phyloP scores from a whole-genome alignment of 2,113 vertebrate species.

The Conger conger region DNA sequence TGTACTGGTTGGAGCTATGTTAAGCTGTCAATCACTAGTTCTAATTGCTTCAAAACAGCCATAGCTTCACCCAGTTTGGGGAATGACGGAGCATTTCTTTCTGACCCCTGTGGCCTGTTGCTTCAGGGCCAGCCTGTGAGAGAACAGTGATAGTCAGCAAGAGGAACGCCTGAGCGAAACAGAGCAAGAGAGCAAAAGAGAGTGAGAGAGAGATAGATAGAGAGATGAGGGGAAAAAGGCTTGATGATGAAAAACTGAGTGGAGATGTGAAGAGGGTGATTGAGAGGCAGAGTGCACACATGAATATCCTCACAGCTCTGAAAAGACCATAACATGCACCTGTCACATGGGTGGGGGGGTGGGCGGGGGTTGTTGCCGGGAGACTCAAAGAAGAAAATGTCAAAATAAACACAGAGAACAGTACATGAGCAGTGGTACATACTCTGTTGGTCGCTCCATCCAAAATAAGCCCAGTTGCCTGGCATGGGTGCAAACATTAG shows the following conservation, averaged over 20 bases:
- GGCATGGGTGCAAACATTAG: conserved; percentile 70
- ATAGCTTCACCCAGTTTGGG: neutral
- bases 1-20: neutral
- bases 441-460: conserved; percentile 95
- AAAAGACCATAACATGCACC: conserved; percentile 48
- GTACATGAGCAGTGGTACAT: conserved; percentile 71
- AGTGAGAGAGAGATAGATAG: neutral
- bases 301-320: conserved; percentile 54
- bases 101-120: neutral
- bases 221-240: neutral
- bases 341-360: conserved; percentile 21
- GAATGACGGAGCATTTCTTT: neutral
- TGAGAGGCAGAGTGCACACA: conserved; percentile 47
- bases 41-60: neutral
- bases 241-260: too few relatives aligned
- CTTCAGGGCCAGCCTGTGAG: neutral
- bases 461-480: conserved; percentile 92
- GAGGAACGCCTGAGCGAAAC: neutral
- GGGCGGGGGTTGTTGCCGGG: too few relatives aligned
- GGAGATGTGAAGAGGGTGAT: neutral
- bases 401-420: conserved; percentile 49
- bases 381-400: conserved; percentile 33
- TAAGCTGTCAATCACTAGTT: neutral
- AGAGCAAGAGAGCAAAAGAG: neutral
- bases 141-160: neutral